Percentiles rank a stretch among this genome's conserved stretches.
phyloP scores from a whole-genome alignment of 1,140 invertebrate species.

The Drosophila bifasciata region DNA sequence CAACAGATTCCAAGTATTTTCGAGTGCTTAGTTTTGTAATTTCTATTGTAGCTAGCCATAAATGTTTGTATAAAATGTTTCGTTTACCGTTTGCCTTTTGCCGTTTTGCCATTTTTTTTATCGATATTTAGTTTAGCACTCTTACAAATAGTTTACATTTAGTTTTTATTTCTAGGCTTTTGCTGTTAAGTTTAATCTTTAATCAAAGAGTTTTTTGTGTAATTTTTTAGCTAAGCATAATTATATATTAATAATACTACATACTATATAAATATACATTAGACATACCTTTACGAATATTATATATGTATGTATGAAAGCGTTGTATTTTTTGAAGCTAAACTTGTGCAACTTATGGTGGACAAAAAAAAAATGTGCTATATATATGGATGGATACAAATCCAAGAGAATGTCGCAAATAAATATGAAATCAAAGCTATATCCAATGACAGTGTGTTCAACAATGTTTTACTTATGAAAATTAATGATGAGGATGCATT shows the following conservation, averaged over 20 bases:
- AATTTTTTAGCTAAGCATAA: constrained; percentile 58
- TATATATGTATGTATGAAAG: constrained; percentile 26
- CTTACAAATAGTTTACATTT: constrained; percentile 37
- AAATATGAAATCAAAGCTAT: constrained; percentile 47
- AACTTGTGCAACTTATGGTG: constrained; percentile 54
- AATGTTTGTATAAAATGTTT: constrained; percentile 67
- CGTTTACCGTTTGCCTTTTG: constrained; percentile 17
- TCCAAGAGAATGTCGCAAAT: constrained; percentile 41
- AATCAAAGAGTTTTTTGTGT: constrained; percentile 16
- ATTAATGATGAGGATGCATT: too few species aligned
- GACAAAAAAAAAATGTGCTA: constrained; percentile 45
- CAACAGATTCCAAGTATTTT: constrained; percentile 72
- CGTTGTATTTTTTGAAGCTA: constrained; percentile 72
- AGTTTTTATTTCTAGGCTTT: constrained; percentile 59
- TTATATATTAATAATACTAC: constrained; percentile 24
- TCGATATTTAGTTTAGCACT: constrained; percentile 48
- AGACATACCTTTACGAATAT: constrained; percentile 34
- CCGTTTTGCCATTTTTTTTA: constrained; percentile 32
- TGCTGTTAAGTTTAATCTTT: constrained; percentile 53
- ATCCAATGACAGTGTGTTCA: constrained; percentile 9
- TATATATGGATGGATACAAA: constrained; percentile 9
- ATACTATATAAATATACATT: constrained; percentile 24
- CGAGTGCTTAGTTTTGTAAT: constrained; percentile 44
- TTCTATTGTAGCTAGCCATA: constrained; percentile 51
- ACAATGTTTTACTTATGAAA: not conserved